Percentiles rank a stretch among this genome's conserved stretches.
These are phyloP conservation scores for Lepus americanus DNA, from an alignment of 2,113 vertebrate genomes.

Conservation along the genomic window DNA sequence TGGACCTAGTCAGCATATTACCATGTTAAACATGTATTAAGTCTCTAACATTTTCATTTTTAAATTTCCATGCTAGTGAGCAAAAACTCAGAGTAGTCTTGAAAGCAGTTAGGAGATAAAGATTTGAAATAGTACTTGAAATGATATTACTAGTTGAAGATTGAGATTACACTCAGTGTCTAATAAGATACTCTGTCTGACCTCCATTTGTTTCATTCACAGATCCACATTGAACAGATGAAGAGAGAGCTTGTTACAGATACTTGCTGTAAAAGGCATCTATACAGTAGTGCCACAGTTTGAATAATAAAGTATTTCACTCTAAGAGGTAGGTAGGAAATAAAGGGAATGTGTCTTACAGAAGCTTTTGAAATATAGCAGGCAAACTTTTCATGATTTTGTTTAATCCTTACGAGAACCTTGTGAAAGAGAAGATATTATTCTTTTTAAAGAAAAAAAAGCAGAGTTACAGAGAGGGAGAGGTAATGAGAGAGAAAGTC, in stretches of 20 bases:
- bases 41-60: conserved; percentile 24
- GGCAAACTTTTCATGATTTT: neutral
- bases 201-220: conserved; percentile 45
- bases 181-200: neutral
- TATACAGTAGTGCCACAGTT: conserved; percentile 89
- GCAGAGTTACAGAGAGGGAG: too few relatives aligned
- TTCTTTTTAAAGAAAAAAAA: neutral
- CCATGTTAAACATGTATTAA: neutral
- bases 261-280: conserved; percentile 88
- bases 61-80: conserved; percentile 42
- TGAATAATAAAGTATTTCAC: conserved; percentile 89
- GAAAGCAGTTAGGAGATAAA: conserved; percentile 33
- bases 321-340: conserved; percentile 89
- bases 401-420: neutral
- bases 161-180: conserved; percentile 13
- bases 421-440: neutral
- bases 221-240: conserved; percentile 70
- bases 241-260: conserved; percentile 88
- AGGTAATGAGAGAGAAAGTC: too few relatives aligned
- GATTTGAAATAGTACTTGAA: conserved; percentile 46
- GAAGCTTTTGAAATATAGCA: neutral
- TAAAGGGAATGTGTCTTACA: neutral
- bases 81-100: conserved; percentile 48
- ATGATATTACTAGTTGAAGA: conserved; percentile 13
- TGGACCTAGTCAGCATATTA: conserved; percentile 21